Evolutionary conservation across 2,888 invertebrate species (phyloP).

Genomic region (Pantelozetes paolii): DNA sequence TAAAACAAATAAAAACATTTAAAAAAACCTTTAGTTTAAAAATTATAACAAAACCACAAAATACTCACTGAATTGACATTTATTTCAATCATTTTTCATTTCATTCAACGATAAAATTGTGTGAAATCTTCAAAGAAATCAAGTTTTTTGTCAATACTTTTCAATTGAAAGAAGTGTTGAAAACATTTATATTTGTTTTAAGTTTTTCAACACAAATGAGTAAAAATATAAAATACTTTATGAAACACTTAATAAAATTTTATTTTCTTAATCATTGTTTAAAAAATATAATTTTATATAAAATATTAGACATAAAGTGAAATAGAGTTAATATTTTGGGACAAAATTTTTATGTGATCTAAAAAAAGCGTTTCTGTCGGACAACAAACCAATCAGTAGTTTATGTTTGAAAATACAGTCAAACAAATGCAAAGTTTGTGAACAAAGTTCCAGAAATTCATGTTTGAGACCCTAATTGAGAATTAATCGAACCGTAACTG

Average conservation of each 20-base stretch:
- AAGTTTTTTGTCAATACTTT: neutral
- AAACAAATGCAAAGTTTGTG: slow-evolving; percentile 29
- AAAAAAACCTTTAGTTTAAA: too few relatives aligned
- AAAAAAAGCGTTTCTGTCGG: neutral
- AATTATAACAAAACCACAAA: too few relatives aligned
- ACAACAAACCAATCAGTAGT: neutral
- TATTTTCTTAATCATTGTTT: too few relatives aligned
- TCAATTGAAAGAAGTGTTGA: neutral
- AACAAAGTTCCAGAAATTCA: slow-evolving; percentile 24
- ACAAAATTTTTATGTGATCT: too few relatives aligned
- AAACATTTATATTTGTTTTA: too few relatives aligned
- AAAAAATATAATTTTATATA: too few relatives aligned
- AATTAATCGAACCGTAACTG: slow-evolving; percentile 18
- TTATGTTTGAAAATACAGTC: slow-evolving; percentile 3
- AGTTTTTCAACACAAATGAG: too few relatives aligned
- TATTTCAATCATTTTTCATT: neutral
- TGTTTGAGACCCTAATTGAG: neutral
- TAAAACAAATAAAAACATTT: too few relatives aligned
- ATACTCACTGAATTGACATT: neutral
- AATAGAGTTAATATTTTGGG: too few relatives aligned
- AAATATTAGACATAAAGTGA: too few relatives aligned
- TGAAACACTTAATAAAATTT: too few relatives aligned
- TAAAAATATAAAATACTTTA: too few relatives aligned
- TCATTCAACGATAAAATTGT: neutral
- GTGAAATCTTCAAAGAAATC: neutral